These are phyloP conservation scores for Cetoscarus ocellatus DNA, from an alignment of 2,797 vertebrate species.

Conservation along the genomic window DNA sequence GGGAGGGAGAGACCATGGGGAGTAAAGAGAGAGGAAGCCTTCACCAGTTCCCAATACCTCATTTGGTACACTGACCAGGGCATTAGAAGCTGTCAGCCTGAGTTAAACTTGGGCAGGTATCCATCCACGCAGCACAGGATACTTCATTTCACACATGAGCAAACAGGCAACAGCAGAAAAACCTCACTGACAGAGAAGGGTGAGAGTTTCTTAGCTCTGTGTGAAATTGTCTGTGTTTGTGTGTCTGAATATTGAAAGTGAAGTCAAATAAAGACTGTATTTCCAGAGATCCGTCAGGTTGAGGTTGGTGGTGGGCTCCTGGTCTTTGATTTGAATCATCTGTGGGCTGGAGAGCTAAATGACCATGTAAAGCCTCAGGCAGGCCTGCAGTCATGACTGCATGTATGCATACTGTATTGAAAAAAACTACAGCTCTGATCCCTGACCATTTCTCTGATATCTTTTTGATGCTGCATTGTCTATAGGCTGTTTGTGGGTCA, in stretches of 20 bases:
- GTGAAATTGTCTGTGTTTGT: background rate
- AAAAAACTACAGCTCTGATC: constrained; percentile 29
- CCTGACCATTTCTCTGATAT: constrained; percentile 17
- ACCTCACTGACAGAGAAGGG: constrained; percentile 31
- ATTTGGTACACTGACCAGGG: constrained; percentile 67
- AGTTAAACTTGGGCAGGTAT: constrained; percentile 78
- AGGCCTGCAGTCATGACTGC: constrained; percentile 36
- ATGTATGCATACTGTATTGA: constrained; percentile 19
- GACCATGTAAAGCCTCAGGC: constrained; percentile 48
- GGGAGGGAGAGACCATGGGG: constrained; percentile 34
- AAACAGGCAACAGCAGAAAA: constrained; percentile 63
- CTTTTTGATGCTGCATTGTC: constrained; percentile 9
- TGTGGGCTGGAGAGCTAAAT: constrained; percentile 39
- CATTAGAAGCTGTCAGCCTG: constrained; percentile 73
- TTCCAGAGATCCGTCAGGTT: constrained; percentile 45
- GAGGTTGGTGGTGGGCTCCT: constrained; percentile 19
- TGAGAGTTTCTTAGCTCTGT: constrained; percentile 22
- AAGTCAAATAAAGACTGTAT: constrained; percentile 22
- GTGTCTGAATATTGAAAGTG: constrained; percentile 20
- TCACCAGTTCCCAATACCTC: constrained; percentile 53
- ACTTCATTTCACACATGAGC: constrained; percentile 85
- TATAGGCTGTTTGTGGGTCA: too few relatives aligned
- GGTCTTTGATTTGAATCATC: constrained; percentile 70
- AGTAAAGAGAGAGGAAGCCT: constrained; percentile 28
- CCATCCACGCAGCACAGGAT: constrained; percentile 73